Percentiles rank a stretch among this genome's conserved stretches.
Evolutionary conservation across 92 coral and sea anemone genomes (phyloP).

Genomic region (Porites cylindrica): DNA sequence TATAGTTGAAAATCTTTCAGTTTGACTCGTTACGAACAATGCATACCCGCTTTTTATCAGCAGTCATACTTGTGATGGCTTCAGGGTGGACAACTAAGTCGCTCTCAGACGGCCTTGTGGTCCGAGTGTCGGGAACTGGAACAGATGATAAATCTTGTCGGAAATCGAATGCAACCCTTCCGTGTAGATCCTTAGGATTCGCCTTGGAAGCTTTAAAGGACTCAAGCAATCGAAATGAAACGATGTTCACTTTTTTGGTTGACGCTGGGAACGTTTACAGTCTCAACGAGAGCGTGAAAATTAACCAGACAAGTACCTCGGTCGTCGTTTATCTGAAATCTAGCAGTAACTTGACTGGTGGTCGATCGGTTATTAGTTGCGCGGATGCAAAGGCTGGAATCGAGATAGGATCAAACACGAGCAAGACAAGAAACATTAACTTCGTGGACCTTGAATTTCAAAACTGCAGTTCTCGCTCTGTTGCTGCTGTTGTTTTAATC

Average conservation of each 20-base stretch:
- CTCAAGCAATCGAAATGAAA: constrained; percentile 40
- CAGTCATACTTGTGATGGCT: background rate
- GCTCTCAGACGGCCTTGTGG: constrained; percentile 1
- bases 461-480: constrained; percentile 66
- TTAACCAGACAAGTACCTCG: constrained; percentile 55
- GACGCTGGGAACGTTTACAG: constrained; percentile 49
- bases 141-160: constrained; percentile 61
- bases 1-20: too few relatives aligned
- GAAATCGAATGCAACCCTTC: constrained; percentile 21
- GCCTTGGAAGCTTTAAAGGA: constrained; percentile 57
- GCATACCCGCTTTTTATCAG: background rate
- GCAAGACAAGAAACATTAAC: constrained; percentile 56
- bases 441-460: constrained; percentile 63
- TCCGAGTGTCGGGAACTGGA: constrained; percentile 74
- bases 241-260: constrained; percentile 51
- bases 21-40: background rate
- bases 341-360: background rate
- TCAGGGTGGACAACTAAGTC: background rate
- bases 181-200: constrained; percentile 69
- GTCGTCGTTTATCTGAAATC: constrained; percentile 52
- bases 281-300: constrained; percentile 40
- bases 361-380: background rate
- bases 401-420: constrained; percentile 47
- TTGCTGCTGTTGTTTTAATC: constrained; percentile 67
- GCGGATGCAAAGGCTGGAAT: constrained; percentile 36